Evolutionary conservation across 1,140 invertebrate species (phyloP).

Genomic region (Agrilus planipennis): DNA sequence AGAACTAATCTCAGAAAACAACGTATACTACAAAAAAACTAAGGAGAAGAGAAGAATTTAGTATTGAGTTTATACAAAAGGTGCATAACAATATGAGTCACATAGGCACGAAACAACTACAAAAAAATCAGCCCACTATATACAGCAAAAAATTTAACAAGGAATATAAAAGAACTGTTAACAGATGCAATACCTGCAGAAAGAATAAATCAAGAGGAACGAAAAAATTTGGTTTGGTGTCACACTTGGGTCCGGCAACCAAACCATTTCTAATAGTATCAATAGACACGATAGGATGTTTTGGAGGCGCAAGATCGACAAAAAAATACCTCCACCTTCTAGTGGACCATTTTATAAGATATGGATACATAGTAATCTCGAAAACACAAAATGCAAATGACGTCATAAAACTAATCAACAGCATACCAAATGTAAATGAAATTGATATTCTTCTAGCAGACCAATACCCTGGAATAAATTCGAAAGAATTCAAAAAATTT

Average conservation of each 20-base stretch:
- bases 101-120: conserved; percentile 17
- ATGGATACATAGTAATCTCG: too few species aligned
- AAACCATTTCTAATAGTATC: conserved; percentile 8
- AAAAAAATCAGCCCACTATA: conserved; percentile 17
- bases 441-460: too few species aligned
- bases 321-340: conserved; percentile 18
- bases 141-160: conserved; percentile 16
- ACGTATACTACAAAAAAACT: conserved; percentile 5
- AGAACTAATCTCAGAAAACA: conserved; percentile 4
- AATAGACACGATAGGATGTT: conserved; percentile 14
- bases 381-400: conserved; percentile 12
- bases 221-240: conserved; percentile 17
- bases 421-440: too few species aligned
- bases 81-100: conserved; percentile 15
- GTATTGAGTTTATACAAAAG: conserved; percentile 16
- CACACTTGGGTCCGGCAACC: too few species aligned
- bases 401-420: conserved; percentile 17
- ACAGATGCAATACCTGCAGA: conserved; percentile 13
- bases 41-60: conserved; percentile 3
- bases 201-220: conserved; percentile 24
- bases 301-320: conserved; percentile 11
- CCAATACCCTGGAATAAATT: too few species aligned
- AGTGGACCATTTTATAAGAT: too few species aligned
- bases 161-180: conserved; percentile 15
- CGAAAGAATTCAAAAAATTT: too few species aligned